phyloP scores from a whole-genome alignment of 2,888 invertebrate species.

The Drosophila affinis region DNA sequence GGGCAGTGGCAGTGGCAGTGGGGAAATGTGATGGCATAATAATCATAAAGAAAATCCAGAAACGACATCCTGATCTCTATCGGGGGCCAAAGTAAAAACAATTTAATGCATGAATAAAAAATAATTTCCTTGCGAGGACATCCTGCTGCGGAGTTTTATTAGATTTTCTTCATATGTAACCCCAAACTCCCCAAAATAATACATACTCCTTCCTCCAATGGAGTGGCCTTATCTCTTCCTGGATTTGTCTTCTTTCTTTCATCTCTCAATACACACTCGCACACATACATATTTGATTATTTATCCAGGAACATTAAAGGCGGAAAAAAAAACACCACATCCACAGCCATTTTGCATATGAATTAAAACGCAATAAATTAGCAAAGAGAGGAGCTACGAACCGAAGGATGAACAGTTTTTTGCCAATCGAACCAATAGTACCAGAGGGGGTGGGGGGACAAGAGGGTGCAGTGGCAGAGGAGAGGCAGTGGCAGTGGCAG shows the following conservation, averaged over 20 bases:
- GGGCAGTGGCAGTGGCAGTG: slow-evolving; percentile 8
- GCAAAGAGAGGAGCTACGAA: slow-evolving; percentile 37
- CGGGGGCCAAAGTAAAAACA: slow-evolving; percentile 81
- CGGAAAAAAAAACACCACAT: slow-evolving; percentile 40
- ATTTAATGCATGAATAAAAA: slow-evolving; percentile 84
- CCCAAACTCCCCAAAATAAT: neutral
- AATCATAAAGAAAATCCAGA: slow-evolving; percentile 69
- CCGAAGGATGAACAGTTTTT: neutral
- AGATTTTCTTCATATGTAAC: slow-evolving; percentile 54
- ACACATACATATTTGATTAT: slow-evolving; percentile 68
- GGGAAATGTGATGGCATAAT: slow-evolving; percentile 43
- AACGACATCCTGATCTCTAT: slow-evolving; percentile 61
- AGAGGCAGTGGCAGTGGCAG: slow-evolving; percentile 12
- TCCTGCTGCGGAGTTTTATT: slow-evolving; percentile 69
- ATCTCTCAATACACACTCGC: slow-evolving; percentile 34
- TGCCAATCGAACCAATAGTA: neutral
- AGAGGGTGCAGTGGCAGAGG: neutral
- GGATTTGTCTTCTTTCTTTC: slow-evolving; percentile 25
- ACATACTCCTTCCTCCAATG: neutral
- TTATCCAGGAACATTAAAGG: slow-evolving; percentile 68
- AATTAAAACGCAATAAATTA: slow-evolving; percentile 79
- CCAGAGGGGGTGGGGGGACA: neutral
- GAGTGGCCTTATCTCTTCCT: slow-evolving; percentile 9
- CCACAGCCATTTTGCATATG: slow-evolving; percentile 69
- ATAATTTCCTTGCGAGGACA: slow-evolving; percentile 73